Percentiles rank a stretch among this genome's conserved stretches.
Conservation (phyloP, 2,797 vertebrate genomes). For the Myiotriccus ornatus region DNA sequence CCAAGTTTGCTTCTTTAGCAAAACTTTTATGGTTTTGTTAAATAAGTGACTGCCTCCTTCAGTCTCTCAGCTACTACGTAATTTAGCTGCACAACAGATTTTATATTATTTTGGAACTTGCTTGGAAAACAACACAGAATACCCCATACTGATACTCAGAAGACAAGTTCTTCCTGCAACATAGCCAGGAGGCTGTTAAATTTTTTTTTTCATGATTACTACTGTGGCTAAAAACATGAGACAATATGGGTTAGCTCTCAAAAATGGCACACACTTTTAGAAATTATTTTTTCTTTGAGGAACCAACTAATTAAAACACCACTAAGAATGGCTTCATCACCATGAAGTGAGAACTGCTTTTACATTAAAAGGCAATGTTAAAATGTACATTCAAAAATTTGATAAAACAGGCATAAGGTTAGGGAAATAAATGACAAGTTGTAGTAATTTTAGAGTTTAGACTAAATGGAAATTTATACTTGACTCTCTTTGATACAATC, state of each 20-base stretch:
- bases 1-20: not conserved
- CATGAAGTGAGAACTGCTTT: not conserved
- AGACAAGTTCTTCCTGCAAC: not conserved
- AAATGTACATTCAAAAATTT: not conserved
- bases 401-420: not conserved
- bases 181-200: not conserved
- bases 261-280: not conserved
- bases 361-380: not conserved
- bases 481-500: not conserved
- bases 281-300: not conserved
- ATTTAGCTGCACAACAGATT: not conserved
- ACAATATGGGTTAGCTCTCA: not conserved
- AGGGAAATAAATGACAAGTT: not conserved
- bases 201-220: not conserved
- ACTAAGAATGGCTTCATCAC: not conserved
- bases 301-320: not conserved
- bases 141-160: not conserved
- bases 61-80: not conserved
- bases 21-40: not conserved
- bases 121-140: not conserved
- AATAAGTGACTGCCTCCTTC: not conserved
- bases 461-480: not conserved
- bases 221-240: not conserved
- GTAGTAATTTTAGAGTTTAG: not conserved
- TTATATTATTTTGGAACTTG: not conserved